Conservation (phyloP, 2,797 vertebrate genomes). For the Trichosurus vulpecula region DNA sequence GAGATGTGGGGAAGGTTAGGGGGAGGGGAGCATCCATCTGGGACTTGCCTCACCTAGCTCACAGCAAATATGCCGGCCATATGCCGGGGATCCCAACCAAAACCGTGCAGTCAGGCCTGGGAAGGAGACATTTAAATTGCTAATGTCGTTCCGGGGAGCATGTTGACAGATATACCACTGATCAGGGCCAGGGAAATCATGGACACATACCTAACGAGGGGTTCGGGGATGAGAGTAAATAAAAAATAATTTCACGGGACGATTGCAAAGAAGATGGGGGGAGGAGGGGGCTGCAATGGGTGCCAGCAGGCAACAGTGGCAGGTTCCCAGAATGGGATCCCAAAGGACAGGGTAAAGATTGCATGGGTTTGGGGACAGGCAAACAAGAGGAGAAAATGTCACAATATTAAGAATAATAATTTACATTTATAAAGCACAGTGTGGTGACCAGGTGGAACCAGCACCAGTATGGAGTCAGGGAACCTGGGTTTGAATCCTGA, state of each 20-base stretch:
- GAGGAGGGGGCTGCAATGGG: neutral
- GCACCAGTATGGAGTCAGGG: neutral
- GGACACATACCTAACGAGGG: slow-evolving; percentile 18
- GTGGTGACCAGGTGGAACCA: neutral
- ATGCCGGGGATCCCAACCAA: slow-evolving; percentile 57
- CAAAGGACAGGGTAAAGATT: neutral
- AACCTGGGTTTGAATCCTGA: neutral
- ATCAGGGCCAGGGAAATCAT: neutral
- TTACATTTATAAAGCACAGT: neutral
- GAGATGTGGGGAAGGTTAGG: slow-evolving; percentile 58
- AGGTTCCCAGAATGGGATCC: neutral
- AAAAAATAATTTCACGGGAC: neutral
- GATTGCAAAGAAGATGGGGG: neutral
- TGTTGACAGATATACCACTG: slow-evolving; percentile 41
- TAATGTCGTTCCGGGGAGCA: neutral
- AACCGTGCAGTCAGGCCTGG: slow-evolving; percentile 50
- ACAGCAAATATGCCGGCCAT: slow-evolving; percentile 58
- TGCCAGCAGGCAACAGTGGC: neutral
- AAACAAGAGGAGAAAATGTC: neutral
- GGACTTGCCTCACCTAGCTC: slow-evolving; percentile 66
- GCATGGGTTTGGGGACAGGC: neutral
- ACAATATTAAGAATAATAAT: neutral
- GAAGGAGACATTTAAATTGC: slow-evolving; percentile 63
- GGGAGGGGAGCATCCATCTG: slow-evolving; percentile 53
- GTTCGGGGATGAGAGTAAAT: neutral